Evolutionary conservation across 2,113 vertebrate genomes (phyloP), one percentile per base, ranked within the genome.

Genomic region (Vimba vimba): DNA sequence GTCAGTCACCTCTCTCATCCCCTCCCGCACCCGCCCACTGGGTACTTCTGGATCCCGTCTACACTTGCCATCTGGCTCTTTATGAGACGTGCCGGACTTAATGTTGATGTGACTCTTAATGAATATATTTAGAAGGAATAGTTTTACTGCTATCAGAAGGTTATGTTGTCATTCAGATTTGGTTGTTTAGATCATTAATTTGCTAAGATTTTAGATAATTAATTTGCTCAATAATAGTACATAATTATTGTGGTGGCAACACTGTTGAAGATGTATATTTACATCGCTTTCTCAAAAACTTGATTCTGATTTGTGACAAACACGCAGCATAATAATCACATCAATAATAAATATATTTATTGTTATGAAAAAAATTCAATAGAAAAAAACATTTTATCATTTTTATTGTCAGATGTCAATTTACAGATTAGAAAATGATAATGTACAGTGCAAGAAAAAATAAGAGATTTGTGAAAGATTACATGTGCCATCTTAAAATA

Each of bases 1-100:
- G 71, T 74, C 68, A 69, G 64, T 25, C 50, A 21, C 45, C 11
- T 47, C 19, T 74, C 33, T 85, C 55, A 66, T 43, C 62, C 45
- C 55, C 1, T 30, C 80, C 45, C 12, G 1, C 43, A 55, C 6
- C 30, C 3, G 81, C 43, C 64, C 81, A 69, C 81, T 25, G 45
- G 15, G 19, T 66, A 55, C 80, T 23, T 25, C 43, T 55, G 30
- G 21, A 83, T 52, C 80, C n/a, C 15, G 10, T 83, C 12, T 33
- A 21, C 62, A 23, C 47, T 25, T 59, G 50, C 50, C 68, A 55
- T 83, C 68, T 73, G 81, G 25, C 45, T 39, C 68, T 73, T 36
- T 21, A n/a, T 82, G 9, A 55, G 79, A 82, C 12, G 2, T 57
- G 30, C 52, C 1, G 76, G 33, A 47, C 60, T 68, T 30, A 50